Conservation (phyloP, 2,113 vertebrate genomes). For the Lynx canadensis region DNA sequence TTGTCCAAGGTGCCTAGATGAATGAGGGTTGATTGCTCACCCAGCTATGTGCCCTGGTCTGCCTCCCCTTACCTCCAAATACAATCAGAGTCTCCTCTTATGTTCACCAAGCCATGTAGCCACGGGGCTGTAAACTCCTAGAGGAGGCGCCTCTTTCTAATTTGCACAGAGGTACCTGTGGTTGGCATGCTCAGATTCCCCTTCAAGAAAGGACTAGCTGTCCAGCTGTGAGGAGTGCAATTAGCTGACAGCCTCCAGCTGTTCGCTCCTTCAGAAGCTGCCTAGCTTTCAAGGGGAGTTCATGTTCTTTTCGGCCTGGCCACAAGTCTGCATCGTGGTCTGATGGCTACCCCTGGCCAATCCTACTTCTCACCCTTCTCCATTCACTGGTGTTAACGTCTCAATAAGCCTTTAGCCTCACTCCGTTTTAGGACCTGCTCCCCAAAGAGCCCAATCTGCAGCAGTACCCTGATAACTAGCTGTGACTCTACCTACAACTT, state of each 20-base stretch:
- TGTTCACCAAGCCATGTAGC: background rate
- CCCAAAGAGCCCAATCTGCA: background rate
- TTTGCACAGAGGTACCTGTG: background rate
- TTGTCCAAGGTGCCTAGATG: background rate
- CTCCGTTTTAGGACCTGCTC: background rate
- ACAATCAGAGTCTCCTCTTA: background rate
- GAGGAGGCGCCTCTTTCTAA: background rate
- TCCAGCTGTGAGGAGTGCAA: background rate
- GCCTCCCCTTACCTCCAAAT: background rate
- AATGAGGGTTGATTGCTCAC: background rate
- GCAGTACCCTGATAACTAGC: background rate
- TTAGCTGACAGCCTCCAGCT: background rate
- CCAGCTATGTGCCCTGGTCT: too few species aligned
- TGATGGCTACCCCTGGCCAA: background rate
- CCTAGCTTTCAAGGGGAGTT: background rate
- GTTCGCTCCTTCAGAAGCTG: background rate
- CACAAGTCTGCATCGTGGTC: background rate
- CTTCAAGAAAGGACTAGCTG: background rate
- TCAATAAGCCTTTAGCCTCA: background rate
- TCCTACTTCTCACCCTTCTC: background rate
- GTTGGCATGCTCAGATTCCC: background rate
- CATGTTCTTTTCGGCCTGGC: background rate
- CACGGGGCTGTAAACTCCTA: background rate
- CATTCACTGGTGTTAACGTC: background rate
- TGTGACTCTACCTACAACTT: background rate